These are phyloP conservation scores for Neomorphus geoffroyi DNA, from an alignment of 2,797 vertebrate species.

Conservation along the genomic window DNA sequence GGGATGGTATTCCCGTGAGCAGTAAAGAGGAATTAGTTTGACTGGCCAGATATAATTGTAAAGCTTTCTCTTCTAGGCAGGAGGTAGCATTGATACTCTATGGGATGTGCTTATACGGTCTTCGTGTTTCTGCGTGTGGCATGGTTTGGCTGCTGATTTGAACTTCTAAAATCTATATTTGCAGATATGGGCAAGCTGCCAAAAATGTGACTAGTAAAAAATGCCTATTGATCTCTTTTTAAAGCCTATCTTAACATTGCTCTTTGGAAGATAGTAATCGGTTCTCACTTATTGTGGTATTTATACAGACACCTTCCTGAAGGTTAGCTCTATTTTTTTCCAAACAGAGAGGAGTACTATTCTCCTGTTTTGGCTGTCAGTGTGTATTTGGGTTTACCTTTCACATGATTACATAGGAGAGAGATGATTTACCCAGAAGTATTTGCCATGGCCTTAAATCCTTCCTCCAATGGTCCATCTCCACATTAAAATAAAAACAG, in stretches of 20 bases:
- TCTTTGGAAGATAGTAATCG: conserved; percentile 1
- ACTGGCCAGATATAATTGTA: neutral
- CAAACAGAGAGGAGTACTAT: neutral
- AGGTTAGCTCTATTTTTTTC: neutral
- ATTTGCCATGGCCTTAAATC: neutral
- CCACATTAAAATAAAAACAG: neutral
- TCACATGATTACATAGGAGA: neutral
- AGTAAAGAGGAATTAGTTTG: neutral
- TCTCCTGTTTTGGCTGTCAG: neutral
- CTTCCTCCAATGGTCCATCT: neutral
- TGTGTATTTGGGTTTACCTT: neutral
- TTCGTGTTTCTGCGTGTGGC: neutral
- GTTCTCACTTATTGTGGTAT: neutral
- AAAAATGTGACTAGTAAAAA: conserved; percentile 36
- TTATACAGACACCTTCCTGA: neutral
- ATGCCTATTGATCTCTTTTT: conserved; percentile 34
- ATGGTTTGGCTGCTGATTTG: neutral
- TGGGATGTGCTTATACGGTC: neutral
- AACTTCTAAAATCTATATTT: neutral
- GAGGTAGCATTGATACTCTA: neutral
- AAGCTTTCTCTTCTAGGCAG: neutral
- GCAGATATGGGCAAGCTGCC: conserved; percentile 15
- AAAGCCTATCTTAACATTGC: neutral
- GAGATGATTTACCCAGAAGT: neutral
- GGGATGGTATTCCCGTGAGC: neutral